Percentiles rank a stretch among this genome's conserved stretches.
Evolutionary conservation across 2,888 invertebrate species (phyloP).

Genomic region (Empis stercorea): DNA sequence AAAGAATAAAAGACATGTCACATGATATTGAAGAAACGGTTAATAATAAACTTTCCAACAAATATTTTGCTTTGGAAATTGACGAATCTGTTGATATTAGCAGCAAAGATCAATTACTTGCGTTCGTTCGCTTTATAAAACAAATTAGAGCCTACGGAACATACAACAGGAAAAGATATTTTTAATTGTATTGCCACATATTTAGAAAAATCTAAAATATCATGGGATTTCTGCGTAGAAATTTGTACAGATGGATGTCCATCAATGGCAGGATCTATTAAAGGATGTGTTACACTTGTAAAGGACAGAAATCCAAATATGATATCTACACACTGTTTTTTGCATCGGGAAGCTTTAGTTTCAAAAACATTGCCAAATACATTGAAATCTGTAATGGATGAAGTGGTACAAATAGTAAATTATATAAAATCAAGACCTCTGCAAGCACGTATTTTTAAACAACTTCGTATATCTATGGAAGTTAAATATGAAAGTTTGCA

Average conservation of each 20-base stretch:
- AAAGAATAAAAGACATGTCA: no score
- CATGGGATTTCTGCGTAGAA: not conserved
- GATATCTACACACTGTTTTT: slow-evolving; percentile 9
- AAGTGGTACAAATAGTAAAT: not conserved
- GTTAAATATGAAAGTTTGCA: not conserved
- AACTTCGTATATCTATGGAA: not conserved
- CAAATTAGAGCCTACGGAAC: no score
- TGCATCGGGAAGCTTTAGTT: slow-evolving; percentile 7
- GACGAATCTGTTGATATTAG: no score
- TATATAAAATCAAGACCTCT: not conserved
- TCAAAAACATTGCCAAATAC: slow-evolving; percentile 6
- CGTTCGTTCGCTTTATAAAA: no score
- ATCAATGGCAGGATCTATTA: slow-evolving; percentile 6
- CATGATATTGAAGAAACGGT: no score
- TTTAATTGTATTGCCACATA: not conserved
- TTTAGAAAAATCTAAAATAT: not conserved
- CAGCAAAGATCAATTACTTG: no score
- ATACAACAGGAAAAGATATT: not conserved
- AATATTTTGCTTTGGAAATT: no score
- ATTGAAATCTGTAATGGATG: not conserved
- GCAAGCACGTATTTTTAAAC: not conserved
- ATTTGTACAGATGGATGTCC: slow-evolving; percentile 1
- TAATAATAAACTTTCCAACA: no score
- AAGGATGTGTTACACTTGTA: slow-evolving; percentile 7
- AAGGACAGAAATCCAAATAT: slow-evolving; percentile 6